These are phyloP conservation scores for Crepidodera aurea DNA, from an alignment of 2,888 invertebrate species.

Conservation along the genomic window DNA sequence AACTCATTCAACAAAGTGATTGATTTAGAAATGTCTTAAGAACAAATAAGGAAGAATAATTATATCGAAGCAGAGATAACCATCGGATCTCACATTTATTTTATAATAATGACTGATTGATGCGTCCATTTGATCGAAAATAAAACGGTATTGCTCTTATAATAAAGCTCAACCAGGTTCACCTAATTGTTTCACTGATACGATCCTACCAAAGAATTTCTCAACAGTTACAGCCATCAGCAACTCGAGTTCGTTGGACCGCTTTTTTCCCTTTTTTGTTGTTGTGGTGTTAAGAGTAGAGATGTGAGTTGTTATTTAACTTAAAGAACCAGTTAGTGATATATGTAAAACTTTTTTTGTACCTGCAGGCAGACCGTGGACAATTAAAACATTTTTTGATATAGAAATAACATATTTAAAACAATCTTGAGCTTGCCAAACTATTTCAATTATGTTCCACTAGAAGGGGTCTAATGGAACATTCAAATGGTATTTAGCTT, in stretches of 20 bases:
- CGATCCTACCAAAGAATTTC: slow-evolving; percentile 18
- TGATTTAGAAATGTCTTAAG: neutral
- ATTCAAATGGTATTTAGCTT: too few species aligned
- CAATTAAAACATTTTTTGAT: too few species aligned
- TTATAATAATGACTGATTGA: slow-evolving; percentile 12
- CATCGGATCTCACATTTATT: slow-evolving; percentile 14
- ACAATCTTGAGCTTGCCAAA: too few species aligned
- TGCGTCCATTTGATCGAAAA: slow-evolving; percentile 5
- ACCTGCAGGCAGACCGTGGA: too few species aligned
- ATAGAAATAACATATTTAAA: too few species aligned
- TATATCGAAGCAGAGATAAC: neutral
- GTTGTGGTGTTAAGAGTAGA: slow-evolving; percentile 1
- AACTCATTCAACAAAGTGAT: neutral
- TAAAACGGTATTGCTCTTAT: slow-evolving; percentile 19
- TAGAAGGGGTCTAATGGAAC: too few species aligned
- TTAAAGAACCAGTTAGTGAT: too few species aligned
- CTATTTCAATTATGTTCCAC: too few species aligned
- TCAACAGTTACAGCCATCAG: slow-evolving; percentile 17
- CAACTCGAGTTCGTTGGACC: slow-evolving; percentile 18
- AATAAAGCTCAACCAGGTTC: slow-evolving; percentile 20
- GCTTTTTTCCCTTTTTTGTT: slow-evolving; percentile 5
- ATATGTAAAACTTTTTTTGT: too few species aligned
- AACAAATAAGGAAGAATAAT: slow-evolving; percentile 1
- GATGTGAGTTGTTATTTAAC: neutral
- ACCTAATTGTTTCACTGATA: slow-evolving; percentile 21